A percentile compares a stretch with the other conserved stretches of the same genome.
phyloP scores from a whole-genome alignment of 2,113 vertebrate species.

The Spea multiplicata region DNA sequence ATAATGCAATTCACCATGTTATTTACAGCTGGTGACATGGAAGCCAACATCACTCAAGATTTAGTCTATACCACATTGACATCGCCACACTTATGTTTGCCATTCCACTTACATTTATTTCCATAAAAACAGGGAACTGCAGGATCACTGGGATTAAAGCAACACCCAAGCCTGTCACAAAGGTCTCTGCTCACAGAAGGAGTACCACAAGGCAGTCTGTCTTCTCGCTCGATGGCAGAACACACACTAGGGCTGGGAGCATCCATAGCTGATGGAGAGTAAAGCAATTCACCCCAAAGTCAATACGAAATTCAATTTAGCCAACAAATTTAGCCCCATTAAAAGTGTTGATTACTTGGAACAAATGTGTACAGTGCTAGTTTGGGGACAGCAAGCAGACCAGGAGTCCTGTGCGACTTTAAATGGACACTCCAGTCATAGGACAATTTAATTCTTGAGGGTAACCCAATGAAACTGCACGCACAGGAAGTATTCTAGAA shows the following conservation, averaged over 20 bases:
- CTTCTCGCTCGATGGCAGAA: slow-evolving; percentile 23
- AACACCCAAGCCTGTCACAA: slow-evolving; percentile 55
- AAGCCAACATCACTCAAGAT: too few species aligned
- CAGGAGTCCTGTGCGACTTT: too few species aligned
- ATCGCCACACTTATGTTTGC: not conserved
- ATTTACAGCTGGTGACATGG: too few species aligned
- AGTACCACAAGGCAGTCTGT: slow-evolving; percentile 48
- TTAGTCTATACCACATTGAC: too few species aligned
- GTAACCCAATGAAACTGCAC: too few species aligned
- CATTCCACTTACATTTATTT: slow-evolving; percentile 53
- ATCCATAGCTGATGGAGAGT: slow-evolving; percentile 46
- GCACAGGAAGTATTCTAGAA: too few species aligned
- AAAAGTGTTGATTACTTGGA: too few species aligned
- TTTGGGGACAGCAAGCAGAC: too few species aligned
- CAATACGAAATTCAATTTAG: not conserved
- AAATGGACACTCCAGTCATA: too few species aligned
- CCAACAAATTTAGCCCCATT: not conserved
- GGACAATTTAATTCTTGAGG: too few species aligned
- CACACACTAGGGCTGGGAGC: slow-evolving; percentile 47
- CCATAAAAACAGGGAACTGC: slow-evolving; percentile 60
- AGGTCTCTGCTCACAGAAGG: slow-evolving; percentile 12
- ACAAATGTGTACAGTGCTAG: too few species aligned
- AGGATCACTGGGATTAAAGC: slow-evolving; percentile 47
- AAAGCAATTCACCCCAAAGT: not conserved
- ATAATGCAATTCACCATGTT: too few species aligned